Conservation (phyloP, 1,140 invertebrate species). For the Heterodera carotae region DNA sequence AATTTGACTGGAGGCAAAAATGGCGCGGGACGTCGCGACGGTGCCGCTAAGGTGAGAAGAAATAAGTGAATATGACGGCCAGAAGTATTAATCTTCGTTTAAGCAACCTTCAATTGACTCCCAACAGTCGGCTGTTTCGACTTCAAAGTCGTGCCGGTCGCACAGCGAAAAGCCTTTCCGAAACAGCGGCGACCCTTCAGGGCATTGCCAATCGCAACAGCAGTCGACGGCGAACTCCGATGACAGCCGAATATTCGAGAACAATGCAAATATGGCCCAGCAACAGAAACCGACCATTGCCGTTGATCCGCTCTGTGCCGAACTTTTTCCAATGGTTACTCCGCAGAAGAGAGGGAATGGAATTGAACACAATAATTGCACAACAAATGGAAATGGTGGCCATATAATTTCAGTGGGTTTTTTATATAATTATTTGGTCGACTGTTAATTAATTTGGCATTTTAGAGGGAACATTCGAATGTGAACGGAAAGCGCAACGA, state of each 20-base stretch:
- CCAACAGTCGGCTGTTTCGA: neutral
- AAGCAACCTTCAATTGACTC: constrained; percentile 6
- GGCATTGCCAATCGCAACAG: neutral
- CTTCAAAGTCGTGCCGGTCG: constrained; percentile 4
- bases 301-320: constrained; percentile 28
- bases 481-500: neutral
- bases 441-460: neutral
- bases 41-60: neutral
- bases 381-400: neutral
- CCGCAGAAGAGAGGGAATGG: neutral
- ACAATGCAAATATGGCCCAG: neutral
- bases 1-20: neutral
- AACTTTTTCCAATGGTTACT: constrained; percentile 37
- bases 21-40: neutral
- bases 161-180: neutral
- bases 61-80: no score
- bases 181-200: neutral
- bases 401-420: no score
- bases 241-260: neutral
- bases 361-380: neutral
- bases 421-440: no score
- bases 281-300: neutral
- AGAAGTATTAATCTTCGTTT: neutral
- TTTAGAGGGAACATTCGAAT: constrained; percentile 2
- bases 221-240: neutral